These are phyloP conservation scores for Glaucopsyche alexis DNA, from an alignment of 2,888 invertebrate species.

Conservation along the genomic window DNA sequence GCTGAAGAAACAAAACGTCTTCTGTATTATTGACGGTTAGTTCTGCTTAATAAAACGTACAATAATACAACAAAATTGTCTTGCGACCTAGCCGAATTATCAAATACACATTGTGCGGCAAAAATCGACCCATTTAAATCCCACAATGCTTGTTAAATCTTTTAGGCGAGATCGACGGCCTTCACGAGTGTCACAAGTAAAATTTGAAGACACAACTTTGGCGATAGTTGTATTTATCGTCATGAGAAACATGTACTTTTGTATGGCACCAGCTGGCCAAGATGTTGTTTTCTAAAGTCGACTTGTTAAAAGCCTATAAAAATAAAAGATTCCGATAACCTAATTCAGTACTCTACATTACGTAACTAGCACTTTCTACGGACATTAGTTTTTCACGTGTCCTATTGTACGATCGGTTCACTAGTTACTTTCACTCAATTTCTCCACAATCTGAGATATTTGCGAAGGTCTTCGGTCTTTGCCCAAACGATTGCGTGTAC, in stretches of 20 bases:
- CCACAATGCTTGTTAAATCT: background rate
- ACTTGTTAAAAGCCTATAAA: no score
- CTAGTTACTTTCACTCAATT: constrained; percentile 53
- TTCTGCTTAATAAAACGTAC: no score
- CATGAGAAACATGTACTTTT: background rate
- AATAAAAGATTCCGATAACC: background rate
- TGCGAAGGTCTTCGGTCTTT: constrained; percentile 27
- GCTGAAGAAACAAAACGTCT: no score
- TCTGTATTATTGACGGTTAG: no score
- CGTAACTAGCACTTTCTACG: constrained; percentile 9
- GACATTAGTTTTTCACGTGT: constrained; percentile 27
- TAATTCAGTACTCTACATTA: constrained; percentile 5
- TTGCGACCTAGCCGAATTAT: no score
- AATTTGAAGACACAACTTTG: background rate
- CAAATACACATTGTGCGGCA: no score
- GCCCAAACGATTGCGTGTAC: background rate
- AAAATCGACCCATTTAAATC: background rate
- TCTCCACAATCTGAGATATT: constrained; percentile 44
- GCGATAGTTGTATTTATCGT: no score
- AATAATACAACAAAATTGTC: no score
- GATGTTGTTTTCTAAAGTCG: no score
- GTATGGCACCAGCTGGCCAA: no score
- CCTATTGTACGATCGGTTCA: constrained; percentile 52
- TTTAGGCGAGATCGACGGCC: no score
- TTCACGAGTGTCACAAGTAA: no score